Base-by-base conservation (phyloP, 2,797 vertebrate genomes). In the Crocidura indochinensis region DNA sequence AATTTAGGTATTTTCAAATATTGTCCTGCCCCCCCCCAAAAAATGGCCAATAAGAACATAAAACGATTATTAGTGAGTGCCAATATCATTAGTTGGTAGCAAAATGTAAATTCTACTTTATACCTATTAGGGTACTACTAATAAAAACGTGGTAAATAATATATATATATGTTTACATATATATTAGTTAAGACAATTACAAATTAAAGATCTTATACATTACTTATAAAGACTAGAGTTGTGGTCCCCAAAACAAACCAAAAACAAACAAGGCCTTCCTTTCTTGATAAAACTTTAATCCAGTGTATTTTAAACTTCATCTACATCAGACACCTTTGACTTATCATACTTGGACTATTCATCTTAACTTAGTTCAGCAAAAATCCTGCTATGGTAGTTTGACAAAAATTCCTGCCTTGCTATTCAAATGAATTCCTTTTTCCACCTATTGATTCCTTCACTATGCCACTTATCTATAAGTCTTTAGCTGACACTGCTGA, bases 1-100 rank as follows among this genome's bases (percentile, higher is more conserved):
- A 73, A 71, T 79, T 79, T 87, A 62, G 69, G 53, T 72, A 85
- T 38, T 38, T 38, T 38, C 38, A 38, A 17, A 62, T 2, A 31
- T 73, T 80, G 79, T 27, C 53, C n/a, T 80, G 79, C 20, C 53
- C n/a, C 62, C 56, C 12, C 78, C 27, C 47, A 86, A 22, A 68
- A 67, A 8, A 38, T 78, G 24, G 10, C 31, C 62, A 51, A 65
- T 69, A 71, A 77, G 22, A 31, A 53, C 20, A 76, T 14, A 10
- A 71, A 76, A 86, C 53, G 49, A 69, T 71, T 60, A 0, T 53
- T 60, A 60, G 56, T 60, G 15, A 60, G 56, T 60, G 56, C 51
- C 64, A 64, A 46, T 8, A 60, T 62, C 24, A 38, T 69, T 51
- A 69, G 24, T 81, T 27, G 26, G n/a, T 51, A 44, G n/a, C 4